These are phyloP conservation scores for Corythaixoides concolor DNA, from an alignment of 2,113 vertebrate genomes.

Conservation along the genomic window DNA sequence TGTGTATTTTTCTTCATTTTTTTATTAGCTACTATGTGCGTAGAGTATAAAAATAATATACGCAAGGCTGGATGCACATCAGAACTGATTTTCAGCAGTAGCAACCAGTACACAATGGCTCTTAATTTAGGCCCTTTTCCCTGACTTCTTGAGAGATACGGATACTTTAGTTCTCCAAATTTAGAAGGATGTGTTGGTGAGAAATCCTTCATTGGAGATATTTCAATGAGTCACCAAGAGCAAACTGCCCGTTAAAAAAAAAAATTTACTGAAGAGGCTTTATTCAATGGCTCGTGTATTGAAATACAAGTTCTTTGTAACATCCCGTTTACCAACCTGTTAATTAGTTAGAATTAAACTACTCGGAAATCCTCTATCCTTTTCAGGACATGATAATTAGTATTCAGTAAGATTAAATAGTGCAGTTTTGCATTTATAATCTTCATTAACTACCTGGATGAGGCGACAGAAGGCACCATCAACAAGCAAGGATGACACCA, in stretches of 20 bases:
- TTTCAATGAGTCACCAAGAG: neutral
- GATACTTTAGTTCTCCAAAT: neutral
- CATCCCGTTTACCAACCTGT: neutral
- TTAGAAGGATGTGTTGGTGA: conserved; percentile 3
- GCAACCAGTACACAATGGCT: neutral
- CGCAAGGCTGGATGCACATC: neutral
- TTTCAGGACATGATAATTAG: neutral
- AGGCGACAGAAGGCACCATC: neutral
- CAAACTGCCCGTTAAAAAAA: neutral
- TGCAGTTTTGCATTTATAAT: neutral
- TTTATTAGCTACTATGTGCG: neutral
- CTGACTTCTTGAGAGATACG: neutral
- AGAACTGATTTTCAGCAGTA: neutral
- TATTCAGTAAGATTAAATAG: neutral
- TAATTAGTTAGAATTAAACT: conserved; percentile 43
- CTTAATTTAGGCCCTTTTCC: conserved; percentile 3
- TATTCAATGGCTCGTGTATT: neutral
- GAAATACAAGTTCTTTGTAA: neutral
- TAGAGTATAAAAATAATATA: neutral
- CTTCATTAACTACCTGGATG: neutral
- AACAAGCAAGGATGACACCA: neutral
- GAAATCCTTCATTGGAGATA: neutral
- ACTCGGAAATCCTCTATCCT: neutral
- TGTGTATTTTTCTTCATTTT: neutral
- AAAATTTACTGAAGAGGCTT: neutral